Evolutionary conservation across 2,797 vertebrate genomes (phyloP).

Genomic region (Phrynocephalus forsythii): DNA sequence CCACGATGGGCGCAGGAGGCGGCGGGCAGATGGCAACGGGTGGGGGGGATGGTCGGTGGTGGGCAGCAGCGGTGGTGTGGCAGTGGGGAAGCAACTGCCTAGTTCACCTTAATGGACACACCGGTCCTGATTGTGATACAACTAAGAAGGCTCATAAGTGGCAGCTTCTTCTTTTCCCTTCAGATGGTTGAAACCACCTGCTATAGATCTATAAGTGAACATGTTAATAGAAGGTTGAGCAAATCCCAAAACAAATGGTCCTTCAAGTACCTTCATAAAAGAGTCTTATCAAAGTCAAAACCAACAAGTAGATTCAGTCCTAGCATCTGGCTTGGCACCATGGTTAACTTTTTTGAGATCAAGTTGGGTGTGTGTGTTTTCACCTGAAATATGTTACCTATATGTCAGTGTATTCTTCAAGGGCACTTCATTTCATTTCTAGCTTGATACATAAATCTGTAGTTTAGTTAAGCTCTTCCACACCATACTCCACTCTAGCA

Average conservation of each 20-base stretch:
- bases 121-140: no score
- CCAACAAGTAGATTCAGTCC: background rate
- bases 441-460: background rate
- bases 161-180: background rate
- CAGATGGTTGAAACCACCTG: background rate
- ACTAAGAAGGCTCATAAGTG: background rate
- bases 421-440: rapidly evolving
- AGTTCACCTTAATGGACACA: no score
- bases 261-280: background rate
- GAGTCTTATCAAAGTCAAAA: no score
- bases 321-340: background rate
- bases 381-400: background rate
- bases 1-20: no score
- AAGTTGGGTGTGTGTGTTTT: background rate
- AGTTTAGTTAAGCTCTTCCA: background rate
- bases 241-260: background rate
- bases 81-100: no score
- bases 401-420: background rate
- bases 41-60: no score
- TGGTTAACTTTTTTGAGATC: background rate
- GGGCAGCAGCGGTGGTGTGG: no score
- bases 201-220: background rate
- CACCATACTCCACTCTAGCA: background rate
- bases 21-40: no score
- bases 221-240: no score